phyloP scores from a whole-genome alignment of 2,113 vertebrate species.

The Toxotes jaculatrix region DNA sequence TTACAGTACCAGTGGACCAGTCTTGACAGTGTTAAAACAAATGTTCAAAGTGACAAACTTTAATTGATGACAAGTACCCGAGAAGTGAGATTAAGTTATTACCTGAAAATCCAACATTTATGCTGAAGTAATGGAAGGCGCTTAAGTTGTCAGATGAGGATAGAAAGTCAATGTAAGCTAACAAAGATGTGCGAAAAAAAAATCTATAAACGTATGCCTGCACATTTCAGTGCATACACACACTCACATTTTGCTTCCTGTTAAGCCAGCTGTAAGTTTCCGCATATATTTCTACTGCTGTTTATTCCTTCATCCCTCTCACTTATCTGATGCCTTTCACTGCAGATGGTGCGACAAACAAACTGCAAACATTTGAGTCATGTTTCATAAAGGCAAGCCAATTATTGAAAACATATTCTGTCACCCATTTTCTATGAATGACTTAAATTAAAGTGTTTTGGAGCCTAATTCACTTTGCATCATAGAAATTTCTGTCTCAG shows the following conservation, averaged over 20 bases:
- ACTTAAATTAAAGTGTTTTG: slow-evolving; percentile 80
- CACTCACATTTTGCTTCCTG: slow-evolving; percentile 48
- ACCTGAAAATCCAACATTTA: slow-evolving; percentile 30
- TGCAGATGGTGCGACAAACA: slow-evolving; percentile 84
- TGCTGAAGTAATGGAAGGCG: slow-evolving; percentile 27
- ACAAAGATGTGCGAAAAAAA: slow-evolving; percentile 44
- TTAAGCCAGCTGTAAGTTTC: slow-evolving; percentile 61
- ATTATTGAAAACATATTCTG: slow-evolving; percentile 77
- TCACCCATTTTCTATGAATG: slow-evolving; percentile 75
- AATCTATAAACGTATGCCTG: slow-evolving; percentile 14
- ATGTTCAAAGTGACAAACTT: slow-evolving; percentile 31
- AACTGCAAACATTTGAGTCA: slow-evolving; percentile 76
- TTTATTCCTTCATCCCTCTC: slow-evolving; percentile 70
- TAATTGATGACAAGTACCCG: slow-evolving; percentile 17
- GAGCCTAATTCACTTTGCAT: slow-evolving; percentile 68
- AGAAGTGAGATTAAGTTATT: slow-evolving; percentile 25
- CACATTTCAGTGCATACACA: slow-evolving; percentile 23
- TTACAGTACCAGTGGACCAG: no score
- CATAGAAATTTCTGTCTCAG: slow-evolving; percentile 62
- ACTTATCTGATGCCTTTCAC: slow-evolving; percentile 74
- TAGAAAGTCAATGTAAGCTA: slow-evolving; percentile 36
- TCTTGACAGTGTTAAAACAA: slow-evolving; percentile 1
- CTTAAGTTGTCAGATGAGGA: slow-evolving; percentile 35
- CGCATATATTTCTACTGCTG: slow-evolving; percentile 54
- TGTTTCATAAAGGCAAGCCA: slow-evolving; percentile 76